phyloP scores from a whole-genome alignment of 2,113 vertebrate genomes.

The Myanophis thanlyinensis region DNA sequence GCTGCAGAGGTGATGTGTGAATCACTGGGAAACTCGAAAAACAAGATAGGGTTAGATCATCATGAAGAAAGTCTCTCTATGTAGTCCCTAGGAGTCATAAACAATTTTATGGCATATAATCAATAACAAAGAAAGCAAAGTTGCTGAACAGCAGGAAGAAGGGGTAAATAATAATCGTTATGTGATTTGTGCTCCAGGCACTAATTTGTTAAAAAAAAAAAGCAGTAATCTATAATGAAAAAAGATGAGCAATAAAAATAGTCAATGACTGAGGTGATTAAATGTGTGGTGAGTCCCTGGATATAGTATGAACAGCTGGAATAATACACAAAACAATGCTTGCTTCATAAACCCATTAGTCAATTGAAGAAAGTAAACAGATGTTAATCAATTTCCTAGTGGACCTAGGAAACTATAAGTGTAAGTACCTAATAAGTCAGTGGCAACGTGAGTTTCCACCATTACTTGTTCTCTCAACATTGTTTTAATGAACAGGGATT shows the following conservation, averaged over 20 bases:
- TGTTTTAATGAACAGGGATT: not conserved
- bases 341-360: not conserved
- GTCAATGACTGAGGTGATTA: not conserved
- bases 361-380: not conserved
- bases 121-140: not conserved
- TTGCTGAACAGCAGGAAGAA: not conserved
- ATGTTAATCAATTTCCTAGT: not conserved
- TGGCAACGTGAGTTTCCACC: not conserved
- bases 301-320: not conserved
- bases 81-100: not conserved
- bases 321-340: not conserved
- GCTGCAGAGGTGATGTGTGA: not conserved
- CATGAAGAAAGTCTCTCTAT: not conserved
- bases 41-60: not conserved
- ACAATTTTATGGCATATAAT: not conserved
- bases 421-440: not conserved
- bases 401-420: not conserved
- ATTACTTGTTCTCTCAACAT: not conserved
- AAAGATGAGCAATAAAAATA: not conserved
- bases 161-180: conserved; percentile 1
- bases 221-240: not conserved
- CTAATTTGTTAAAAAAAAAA: not conserved
- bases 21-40: not conserved
- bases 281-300: not conserved
- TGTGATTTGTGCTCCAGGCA: not conserved